Base-by-base conservation (phyloP, 2,888 invertebrate species). In the Caenorhabditis zanzibari region DNA sequence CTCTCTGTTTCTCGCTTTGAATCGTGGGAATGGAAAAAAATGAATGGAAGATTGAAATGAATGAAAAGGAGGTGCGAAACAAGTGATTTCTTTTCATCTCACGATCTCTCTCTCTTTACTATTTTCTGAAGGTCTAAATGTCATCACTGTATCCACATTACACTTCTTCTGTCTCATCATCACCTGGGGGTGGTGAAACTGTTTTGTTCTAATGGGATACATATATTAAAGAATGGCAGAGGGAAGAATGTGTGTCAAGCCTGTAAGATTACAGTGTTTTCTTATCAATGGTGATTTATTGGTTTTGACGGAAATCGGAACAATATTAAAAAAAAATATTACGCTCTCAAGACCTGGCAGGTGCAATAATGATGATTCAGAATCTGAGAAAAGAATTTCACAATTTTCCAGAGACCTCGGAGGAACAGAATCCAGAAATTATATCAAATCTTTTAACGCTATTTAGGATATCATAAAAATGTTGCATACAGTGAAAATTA, bases 111-210 rank as follows among this genome's bases (percentile, higher is more conserved):
- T 72, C 61, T 59, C 47, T 49, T 41, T 61, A 22, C 61, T 38
- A 52, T 56, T 35, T 58, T 47, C 58, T 56, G 58, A 74, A 73
- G 63, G 74, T 74, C 41, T 56, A 24, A 26, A 66, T 75, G 75
- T 63, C 73, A 73, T 64, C 74, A 58, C 58, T 56, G 64, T 68
- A 56, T 75, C 58, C 41, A 75, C 75, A 58, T 75, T 75, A 75
- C 75, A 75, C 66, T 58, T 74, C 64, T n/a, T n/a, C n/a, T 75
- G 75, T 66, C 75, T 54, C 63, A 49, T n/a, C 61, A 41, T n/a
- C n/a, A n/a, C 24, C 41, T 47, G 35, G 26, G 24, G 47, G 41
- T 22, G 12, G 14, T 5, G 14, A 14, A 24, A 26, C 9, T 58
- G 54, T 63, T 63, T 54, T 54, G 59, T 58, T 56, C 24, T 19